phyloP scores from a whole-genome alignment of 2,888 invertebrate genomes.

The Parnassius orleans region DNA sequence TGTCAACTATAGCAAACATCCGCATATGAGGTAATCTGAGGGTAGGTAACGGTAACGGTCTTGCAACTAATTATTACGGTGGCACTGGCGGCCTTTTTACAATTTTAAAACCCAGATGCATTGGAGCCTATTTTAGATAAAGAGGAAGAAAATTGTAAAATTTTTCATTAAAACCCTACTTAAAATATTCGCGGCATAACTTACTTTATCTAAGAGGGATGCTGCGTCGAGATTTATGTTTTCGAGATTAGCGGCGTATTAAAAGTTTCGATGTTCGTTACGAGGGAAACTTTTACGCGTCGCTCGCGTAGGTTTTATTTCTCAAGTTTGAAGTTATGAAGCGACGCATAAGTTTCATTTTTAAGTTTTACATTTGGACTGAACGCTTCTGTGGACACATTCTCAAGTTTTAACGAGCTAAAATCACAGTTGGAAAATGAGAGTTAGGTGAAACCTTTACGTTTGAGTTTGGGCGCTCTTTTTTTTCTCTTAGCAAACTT shows the following conservation, averaged over 20 bases:
- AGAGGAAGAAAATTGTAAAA: background rate
- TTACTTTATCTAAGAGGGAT: constrained; percentile 2
- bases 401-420: too few species aligned
- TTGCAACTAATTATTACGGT: too few species aligned
- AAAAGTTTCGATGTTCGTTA: constrained; percentile 23
- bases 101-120: too few species aligned
- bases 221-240: constrained; percentile 21
- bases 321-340: constrained; percentile 16
- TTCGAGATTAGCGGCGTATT: constrained; percentile 21
- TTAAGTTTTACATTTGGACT: constrained; percentile 13
- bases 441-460: too few species aligned
- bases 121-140: too few species aligned
- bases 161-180: background rate
- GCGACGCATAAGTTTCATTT: constrained; percentile 17
- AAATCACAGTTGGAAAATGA: too few species aligned
- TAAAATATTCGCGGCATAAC: constrained; percentile 11
- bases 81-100: too few species aligned
- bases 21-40: too few species aligned
- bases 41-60: too few species aligned
- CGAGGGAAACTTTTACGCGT: constrained; percentile 12
- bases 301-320: constrained; percentile 22
- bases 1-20: too few species aligned
- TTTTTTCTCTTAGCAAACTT: too few species aligned
- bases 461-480: too few species aligned
- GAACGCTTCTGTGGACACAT: background rate